A percentile compares a stretch with the other conserved stretches of the same genome.
Evolutionary conservation across 2,888 invertebrate species (phyloP).

Genomic region (Sisyra terminalis): DNA sequence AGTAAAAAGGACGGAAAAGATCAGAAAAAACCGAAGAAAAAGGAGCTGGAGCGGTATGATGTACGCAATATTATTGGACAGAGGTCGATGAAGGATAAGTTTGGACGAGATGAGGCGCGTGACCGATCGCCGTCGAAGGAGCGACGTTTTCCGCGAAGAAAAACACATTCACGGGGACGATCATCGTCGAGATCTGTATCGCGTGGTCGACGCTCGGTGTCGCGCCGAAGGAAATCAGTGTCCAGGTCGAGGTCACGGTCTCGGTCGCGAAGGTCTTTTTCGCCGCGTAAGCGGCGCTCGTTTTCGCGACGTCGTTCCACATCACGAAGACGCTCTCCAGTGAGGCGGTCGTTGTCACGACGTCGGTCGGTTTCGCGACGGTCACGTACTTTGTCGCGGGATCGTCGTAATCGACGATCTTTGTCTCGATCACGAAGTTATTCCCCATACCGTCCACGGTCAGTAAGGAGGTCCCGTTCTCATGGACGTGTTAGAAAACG

Average conservation of each 20-base stretch:
- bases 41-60: conserved; percentile 70
- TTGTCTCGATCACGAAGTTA: conserved; percentile 12
- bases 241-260: conserved; percentile 18
- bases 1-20: conserved; percentile 18
- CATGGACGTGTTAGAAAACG: conserved; percentile 20
- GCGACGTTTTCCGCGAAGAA: conserved; percentile 17
- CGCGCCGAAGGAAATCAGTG: conserved; percentile 15
- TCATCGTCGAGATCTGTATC: conserved; percentile 18
- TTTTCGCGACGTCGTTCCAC: conserved; percentile 20
- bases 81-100: conserved; percentile 41
- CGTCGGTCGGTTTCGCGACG: conserved; percentile 9
- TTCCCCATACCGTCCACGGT: conserved; percentile 8
- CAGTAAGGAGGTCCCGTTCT: conserved; percentile 16
- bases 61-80: conserved; percentile 62
- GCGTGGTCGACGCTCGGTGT: conserved; percentile 14
- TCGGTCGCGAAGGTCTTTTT: conserved; percentile 10
- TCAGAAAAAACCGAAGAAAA: conserved; percentile 43
- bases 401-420: conserved; percentile 17
- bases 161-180: conserved; percentile 14
- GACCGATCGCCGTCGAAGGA: conserved; percentile 17
- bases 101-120: conserved; percentile 12
- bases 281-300: conserved; percentile 19
- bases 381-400: conserved; percentile 18
- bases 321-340: conserved; percentile 15
- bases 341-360: conserved; percentile 11